These are phyloP conservation scores for Rhagoletis pomonella DNA, from an alignment of 1,140 invertebrate genomes.

Conservation along the genomic window DNA sequence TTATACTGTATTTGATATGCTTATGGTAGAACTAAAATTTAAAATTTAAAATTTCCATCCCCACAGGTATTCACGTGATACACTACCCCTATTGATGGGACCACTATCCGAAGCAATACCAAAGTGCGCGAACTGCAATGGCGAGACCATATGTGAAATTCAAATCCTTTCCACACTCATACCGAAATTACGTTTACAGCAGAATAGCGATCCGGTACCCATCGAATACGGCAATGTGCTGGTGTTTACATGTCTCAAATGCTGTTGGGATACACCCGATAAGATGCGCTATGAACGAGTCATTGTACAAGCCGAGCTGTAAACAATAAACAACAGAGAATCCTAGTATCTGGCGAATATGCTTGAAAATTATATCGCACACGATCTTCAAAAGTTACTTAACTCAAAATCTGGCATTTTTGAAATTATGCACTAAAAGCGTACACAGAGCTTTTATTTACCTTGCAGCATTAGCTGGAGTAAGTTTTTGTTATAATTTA, in stretches of 20 bases:
- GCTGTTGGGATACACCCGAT: constrained; percentile 86
- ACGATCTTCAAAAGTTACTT: no score
- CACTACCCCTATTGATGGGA: constrained; percentile 80
- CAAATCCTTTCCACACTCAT: constrained; percentile 88
- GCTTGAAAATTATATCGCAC: neutral
- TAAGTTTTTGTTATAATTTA: no score
- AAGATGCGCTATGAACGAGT: constrained; percentile 82
- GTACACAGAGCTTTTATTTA: no score
- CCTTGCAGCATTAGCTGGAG: no score
- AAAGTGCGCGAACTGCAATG: constrained; percentile 83
- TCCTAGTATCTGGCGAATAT: constrained; percentile 31
- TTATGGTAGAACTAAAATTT: no score
- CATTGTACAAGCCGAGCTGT: constrained; percentile 83
- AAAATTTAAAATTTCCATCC: neutral
- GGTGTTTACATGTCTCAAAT: constrained; percentile 86
- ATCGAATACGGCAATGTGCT: constrained; percentile 89
- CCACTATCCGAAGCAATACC: constrained; percentile 76
- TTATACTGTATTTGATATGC: neutral
- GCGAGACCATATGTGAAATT: constrained; percentile 84
- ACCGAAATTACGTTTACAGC: constrained; percentile 79
- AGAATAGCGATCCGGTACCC: constrained; percentile 74
- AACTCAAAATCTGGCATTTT: no score
- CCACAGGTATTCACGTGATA: constrained; percentile 82
- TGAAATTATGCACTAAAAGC: no score
- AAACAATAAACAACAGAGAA: constrained; percentile 3